Evolutionary conservation across 2,797 vertebrate genomes (phyloP).

Genomic region (Arnoldichthys spilopterus): DNA sequence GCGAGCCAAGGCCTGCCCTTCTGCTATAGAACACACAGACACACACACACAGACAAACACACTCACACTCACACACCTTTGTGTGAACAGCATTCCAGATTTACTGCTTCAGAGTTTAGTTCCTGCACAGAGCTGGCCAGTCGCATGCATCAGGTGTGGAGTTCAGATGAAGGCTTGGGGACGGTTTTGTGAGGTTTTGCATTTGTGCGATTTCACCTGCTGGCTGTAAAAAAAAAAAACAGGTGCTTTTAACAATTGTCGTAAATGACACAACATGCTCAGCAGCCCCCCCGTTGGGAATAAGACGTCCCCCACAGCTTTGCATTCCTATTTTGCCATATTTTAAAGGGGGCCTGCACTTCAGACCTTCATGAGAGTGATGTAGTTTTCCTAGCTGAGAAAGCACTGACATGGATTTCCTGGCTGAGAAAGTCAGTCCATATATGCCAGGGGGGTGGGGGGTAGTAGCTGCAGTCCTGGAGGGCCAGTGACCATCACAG

Average conservation of each 20-base stretch:
- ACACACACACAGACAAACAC: not conserved
- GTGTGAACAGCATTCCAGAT: not conserved
- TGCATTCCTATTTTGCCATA: not conserved
- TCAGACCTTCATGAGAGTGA: not conserved
- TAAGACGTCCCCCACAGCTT: not conserved
- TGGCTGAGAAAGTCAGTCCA: too few species aligned
- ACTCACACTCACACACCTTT: not conserved
- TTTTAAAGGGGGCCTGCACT: not conserved
- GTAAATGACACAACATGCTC: not conserved
- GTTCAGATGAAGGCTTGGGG: not conserved
- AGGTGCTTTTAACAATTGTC: conserved; percentile 8
- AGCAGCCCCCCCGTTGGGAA: not conserved
- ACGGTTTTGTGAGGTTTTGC: not conserved
- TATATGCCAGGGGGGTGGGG: too few species aligned
- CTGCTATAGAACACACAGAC: not conserved
- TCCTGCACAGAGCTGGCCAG: not conserved
- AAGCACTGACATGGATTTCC: too few species aligned
- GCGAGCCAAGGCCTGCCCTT: not conserved
- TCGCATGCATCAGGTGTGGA: not conserved
- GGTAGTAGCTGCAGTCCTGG: too few species aligned
- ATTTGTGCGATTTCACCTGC: conserved; percentile 17
- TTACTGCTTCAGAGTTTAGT: not conserved
- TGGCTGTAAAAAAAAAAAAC: not conserved
- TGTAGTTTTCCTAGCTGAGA: too few species aligned
- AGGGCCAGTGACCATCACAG: too few species aligned